Percentiles rank a stretch among this genome's conserved stretches.
Evolutionary conservation across 2,797 vertebrate species (phyloP).

Genomic region (Macropus fuliginosus): DNA sequence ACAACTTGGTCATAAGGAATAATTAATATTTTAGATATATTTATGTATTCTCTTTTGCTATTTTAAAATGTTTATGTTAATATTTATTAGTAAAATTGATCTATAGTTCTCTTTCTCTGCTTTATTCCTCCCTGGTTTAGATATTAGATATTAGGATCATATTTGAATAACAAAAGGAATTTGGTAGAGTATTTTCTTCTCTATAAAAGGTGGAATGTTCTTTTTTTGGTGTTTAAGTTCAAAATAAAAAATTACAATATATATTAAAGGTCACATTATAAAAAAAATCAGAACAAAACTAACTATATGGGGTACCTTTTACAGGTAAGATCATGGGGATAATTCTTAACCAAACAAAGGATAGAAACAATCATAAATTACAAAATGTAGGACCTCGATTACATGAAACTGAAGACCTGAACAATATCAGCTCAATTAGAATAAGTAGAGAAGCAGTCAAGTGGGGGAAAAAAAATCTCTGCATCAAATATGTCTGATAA

Average conservation of each 20-base stretch:
- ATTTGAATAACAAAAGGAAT: background rate
- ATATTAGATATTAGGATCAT: background rate
- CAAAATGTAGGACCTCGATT: background rate
- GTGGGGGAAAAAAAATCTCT: background rate
- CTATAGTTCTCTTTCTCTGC: background rate
- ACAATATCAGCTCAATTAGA: background rate
- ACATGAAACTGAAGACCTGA: background rate
- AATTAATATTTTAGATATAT: background rate
- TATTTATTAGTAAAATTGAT: background rate
- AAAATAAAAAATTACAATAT: background rate
- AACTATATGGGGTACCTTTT: background rate
- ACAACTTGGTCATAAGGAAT: background rate
- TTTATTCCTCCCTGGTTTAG: background rate
- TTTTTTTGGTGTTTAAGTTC: background rate
- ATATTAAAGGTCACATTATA: background rate
- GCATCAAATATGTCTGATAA: background rate
- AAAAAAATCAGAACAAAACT: background rate
- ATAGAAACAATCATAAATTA: background rate
- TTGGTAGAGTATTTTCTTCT: background rate
- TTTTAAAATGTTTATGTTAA: background rate
- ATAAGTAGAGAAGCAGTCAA: background rate
- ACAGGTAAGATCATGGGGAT: background rate
- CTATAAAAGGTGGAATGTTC: background rate
- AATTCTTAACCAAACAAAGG: background rate
- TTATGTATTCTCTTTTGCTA: background rate